A percentile compares a stretch with the other conserved stretches of the same genome.
These are phyloP conservation scores for Onchidella celtica DNA, from an alignment of 2,888 invertebrate genomes.

Conservation along the genomic window DNA sequence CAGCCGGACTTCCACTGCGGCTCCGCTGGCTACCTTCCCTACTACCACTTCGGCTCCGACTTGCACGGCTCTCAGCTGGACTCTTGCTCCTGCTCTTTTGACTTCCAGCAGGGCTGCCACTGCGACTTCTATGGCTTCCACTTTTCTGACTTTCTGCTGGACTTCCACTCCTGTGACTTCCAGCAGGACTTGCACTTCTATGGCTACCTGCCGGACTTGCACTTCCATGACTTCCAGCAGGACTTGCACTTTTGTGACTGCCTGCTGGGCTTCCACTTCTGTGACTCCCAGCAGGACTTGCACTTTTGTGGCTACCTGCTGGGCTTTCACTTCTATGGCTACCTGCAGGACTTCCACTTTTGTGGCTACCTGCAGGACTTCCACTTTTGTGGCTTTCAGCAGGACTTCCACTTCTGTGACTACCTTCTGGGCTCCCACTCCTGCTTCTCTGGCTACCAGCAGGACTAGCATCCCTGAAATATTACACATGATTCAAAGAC, in stretches of 20 bases:
- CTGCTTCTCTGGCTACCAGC: constrained; percentile 56
- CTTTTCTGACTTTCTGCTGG: constrained; percentile 48
- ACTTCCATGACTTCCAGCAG: constrained; percentile 45
- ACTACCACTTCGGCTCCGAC: constrained; percentile 51
- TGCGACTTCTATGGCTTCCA: constrained; percentile 55
- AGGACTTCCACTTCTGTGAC: constrained; percentile 54
- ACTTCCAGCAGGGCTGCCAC: constrained; percentile 56
- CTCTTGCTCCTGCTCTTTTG: constrained; percentile 42
- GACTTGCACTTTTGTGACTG: constrained; percentile 42
- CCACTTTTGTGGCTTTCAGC: constrained; percentile 44
- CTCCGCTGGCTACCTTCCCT: constrained; percentile 39
- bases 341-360: constrained; percentile 45
- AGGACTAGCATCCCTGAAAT: constrained; percentile 50
- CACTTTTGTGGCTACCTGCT: constrained; percentile 46
- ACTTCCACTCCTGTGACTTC: constrained; percentile 54
- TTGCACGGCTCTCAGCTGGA: constrained; percentile 51
- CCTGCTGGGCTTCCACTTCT: constrained; percentile 43
- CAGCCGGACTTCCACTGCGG: constrained; percentile 51
- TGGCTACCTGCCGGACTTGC: constrained; percentile 51
- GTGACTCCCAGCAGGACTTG: constrained; percentile 50
- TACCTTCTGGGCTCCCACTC: constrained; percentile 53
- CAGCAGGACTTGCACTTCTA: constrained; percentile 51
- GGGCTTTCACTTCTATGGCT: constrained; percentile 56
- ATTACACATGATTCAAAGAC: too few species aligned
- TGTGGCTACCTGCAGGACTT: constrained; percentile 51